Evolutionary conservation across 53 echinoderm and acorn worm species (phyloP).

Genomic region (Apostichopus leukothele): DNA sequence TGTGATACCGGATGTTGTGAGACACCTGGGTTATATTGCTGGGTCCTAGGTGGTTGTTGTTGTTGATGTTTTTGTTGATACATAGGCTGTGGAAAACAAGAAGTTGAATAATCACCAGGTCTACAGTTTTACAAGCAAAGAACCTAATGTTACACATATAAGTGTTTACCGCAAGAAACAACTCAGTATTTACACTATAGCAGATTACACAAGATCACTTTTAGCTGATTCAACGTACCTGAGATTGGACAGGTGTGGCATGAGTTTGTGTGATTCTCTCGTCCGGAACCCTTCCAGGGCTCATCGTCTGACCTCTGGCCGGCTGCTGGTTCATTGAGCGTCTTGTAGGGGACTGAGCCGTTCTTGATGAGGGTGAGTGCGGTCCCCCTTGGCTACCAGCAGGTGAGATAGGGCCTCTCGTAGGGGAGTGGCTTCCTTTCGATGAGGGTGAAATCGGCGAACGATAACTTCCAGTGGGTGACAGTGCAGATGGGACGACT

Average conservation of each 20-base stretch:
- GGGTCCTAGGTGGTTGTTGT: not conserved
- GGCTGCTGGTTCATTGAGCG: conserved; percentile 9
- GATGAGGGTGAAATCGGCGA: not conserved
- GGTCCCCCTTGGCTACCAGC: not conserved
- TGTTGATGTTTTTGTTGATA: not conserved
- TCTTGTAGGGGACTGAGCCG: conserved; percentile 18
- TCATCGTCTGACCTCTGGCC: not conserved
- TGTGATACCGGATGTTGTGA: not conserved
- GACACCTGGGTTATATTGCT: not conserved
- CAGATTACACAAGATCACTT: not conserved
- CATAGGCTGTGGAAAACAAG: too few species aligned
- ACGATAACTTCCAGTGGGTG: conserved; percentile 1
- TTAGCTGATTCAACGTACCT: not conserved
- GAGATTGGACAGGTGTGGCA: conserved; percentile 16
- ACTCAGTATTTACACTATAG: too few species aligned
- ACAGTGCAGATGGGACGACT: not conserved
- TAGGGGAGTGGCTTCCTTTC: conserved; percentile 9
- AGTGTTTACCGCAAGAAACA: too few species aligned
- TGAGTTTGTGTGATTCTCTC: conserved; percentile 17
- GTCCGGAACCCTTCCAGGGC: conserved; percentile 17
- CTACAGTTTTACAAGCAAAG: too few species aligned
- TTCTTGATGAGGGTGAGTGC: conserved; percentile 13
- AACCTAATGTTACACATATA: too few species aligned
- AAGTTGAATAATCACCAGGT: too few species aligned
- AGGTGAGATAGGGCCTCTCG: conserved; percentile 5